Evolutionary conservation across 2,113 vertebrate species (phyloP).

Genomic region (Oplegnathus fasciatus): DNA sequence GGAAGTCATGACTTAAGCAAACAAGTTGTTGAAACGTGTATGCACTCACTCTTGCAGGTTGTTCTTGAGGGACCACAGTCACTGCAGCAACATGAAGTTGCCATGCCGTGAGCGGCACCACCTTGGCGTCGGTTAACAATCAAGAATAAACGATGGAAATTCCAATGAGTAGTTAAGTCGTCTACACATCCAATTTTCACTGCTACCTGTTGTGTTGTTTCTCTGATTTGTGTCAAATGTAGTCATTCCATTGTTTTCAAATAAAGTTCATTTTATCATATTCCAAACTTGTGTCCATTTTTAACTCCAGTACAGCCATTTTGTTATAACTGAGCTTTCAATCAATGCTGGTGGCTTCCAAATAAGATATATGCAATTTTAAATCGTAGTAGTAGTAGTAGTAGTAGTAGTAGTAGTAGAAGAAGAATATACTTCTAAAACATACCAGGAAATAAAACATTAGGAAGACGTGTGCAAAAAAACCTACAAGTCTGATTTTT

Average conservation of each 20-base stretch:
- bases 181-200: constrained; percentile 21
- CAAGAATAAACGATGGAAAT: constrained; percentile 45
- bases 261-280: constrained; percentile 66
- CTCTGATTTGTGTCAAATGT: constrained; percentile 28
- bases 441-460: background rate
- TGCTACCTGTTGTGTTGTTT: constrained; percentile 30
- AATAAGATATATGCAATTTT: background rate
- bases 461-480: background rate
- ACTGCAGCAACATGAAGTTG: constrained; percentile 54
- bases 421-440: background rate
- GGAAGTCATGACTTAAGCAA: constrained; percentile 33
- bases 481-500: background rate
- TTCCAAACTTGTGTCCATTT: constrained; percentile 11
- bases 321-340: background rate
- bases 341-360: background rate
- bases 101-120: constrained; percentile 30
- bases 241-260: constrained; percentile 76
- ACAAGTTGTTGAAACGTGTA: constrained; percentile 4
- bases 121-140: background rate
- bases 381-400: background rate
- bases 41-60: constrained; percentile 57
- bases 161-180: constrained; percentile 26
- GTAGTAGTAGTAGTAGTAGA: no score
- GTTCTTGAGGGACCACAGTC: constrained; percentile 67
- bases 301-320: background rate